Evolutionary conservation across 53 echinoderm and acorn worm species (phyloP).

Genomic region (Zoroaster sp.): DNA sequence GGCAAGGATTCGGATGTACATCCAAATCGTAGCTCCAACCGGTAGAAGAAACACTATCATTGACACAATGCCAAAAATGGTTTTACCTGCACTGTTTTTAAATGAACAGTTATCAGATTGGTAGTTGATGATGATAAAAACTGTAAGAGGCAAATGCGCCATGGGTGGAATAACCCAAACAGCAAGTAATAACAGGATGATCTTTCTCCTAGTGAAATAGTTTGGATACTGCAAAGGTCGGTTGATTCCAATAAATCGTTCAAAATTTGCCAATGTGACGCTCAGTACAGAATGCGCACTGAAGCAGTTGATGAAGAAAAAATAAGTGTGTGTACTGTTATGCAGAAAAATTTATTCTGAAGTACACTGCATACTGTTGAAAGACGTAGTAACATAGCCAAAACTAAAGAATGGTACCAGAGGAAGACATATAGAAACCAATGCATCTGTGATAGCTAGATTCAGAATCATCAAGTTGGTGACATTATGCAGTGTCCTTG

Average conservation of each 20-base stretch:
- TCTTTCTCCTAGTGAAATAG: background rate
- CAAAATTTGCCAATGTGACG: background rate
- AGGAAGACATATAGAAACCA: background rate
- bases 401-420: too few relatives aligned
- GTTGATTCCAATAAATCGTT: background rate
- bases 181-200: background rate
- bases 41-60: background rate
- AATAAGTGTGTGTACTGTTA: background rate
- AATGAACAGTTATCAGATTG: background rate
- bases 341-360: background rate
- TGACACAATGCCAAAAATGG: background rate
- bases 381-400: background rate
- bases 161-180: background rate
- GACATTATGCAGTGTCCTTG: constrained; percentile 14
- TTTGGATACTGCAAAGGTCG: background rate
- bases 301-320: background rate
- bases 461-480: constrained; percentile 50
- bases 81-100: background rate
- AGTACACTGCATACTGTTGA: background rate
- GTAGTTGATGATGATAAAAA: background rate
- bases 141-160: background rate
- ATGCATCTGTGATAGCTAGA: constrained; percentile 39
- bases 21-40: background rate
- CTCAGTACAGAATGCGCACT: background rate
- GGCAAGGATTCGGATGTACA: constrained; percentile 20